These are phyloP conservation scores for Sebastes cheni DNA, from an alignment of 2,797 vertebrate species.

Conservation along the genomic window DNA sequence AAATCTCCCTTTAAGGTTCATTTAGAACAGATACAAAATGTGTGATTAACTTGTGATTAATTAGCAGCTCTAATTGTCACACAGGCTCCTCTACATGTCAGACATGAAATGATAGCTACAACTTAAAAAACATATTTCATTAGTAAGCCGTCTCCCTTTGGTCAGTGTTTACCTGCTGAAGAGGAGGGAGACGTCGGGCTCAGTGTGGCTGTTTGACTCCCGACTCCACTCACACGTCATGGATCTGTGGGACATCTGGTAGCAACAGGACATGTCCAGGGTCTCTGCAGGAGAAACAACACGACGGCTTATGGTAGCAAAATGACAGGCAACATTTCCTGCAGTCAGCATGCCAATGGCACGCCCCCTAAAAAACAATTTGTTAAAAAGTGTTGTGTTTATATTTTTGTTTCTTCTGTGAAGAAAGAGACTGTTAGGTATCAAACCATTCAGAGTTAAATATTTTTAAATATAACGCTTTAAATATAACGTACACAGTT, in stretches of 20 bases:
- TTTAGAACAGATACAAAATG: too few relatives aligned
- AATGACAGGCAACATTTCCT: neutral
- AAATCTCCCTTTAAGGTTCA: too few relatives aligned
- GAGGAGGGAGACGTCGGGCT: constrained; percentile 7
- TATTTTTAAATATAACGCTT: too few relatives aligned
- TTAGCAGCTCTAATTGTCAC: too few relatives aligned
- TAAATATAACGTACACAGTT: too few relatives aligned
- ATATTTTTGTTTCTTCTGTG: too few relatives aligned
- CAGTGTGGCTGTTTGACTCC: neutral
- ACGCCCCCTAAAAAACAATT: too few relatives aligned
- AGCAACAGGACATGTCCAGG: constrained; percentile 51
- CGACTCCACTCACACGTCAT: constrained; percentile 44
- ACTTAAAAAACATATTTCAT: neutral
- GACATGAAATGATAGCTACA: neutral
- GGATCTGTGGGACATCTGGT: neutral
- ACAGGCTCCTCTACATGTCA: neutral
- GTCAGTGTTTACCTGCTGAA: constrained; percentile 38
- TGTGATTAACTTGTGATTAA: too few relatives aligned
- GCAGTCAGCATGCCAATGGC: neutral
- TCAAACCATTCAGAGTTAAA: too few relatives aligned
- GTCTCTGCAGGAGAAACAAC: constrained; percentile 17
- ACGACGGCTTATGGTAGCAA: too few relatives aligned
- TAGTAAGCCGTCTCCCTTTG: neutral
- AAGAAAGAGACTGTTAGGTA: too few relatives aligned
- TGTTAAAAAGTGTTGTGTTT: too few relatives aligned